Evolutionary conservation across 2,888 invertebrate genomes (phyloP).

Genomic region (Monochamus alternatus): DNA sequence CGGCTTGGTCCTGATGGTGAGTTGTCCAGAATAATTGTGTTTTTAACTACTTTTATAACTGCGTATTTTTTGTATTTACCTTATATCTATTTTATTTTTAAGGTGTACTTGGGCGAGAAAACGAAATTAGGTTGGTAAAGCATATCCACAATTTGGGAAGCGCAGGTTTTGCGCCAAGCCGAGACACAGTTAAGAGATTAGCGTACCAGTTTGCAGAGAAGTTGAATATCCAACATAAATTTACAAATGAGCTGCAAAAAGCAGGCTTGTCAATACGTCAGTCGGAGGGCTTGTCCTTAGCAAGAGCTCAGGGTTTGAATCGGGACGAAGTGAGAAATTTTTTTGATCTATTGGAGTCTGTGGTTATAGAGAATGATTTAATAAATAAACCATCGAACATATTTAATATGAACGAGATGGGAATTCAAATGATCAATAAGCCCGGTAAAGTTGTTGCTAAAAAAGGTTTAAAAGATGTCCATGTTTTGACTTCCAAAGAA

Average conservation of each 20-base stretch:
- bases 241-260: too few relatives aligned
- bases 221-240: neutral
- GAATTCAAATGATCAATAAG: conserved; percentile 47
- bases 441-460: conserved; percentile 43
- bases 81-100: too few relatives aligned
- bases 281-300: neutral
- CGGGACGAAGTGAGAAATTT: conserved; percentile 28
- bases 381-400: conserved; percentile 39
- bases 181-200: conserved; percentile 14
- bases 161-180: conserved; percentile 30
- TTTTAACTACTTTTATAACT: too few relatives aligned
- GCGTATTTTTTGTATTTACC: too few relatives aligned
- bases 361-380: conserved; percentile 35
- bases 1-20: too few relatives aligned
- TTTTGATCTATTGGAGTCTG: conserved; percentile 26
- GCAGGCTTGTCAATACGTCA: too few relatives aligned
- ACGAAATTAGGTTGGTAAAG: conserved; percentile 33
- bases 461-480: conserved; percentile 43
- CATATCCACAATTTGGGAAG: conserved; percentile 29
- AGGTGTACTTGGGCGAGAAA: neutral
- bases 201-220: conserved; percentile 38
- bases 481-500: conserved; percentile 41
- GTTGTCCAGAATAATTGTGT: too few relatives aligned
- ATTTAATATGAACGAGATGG: conserved; percentile 48
- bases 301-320: conserved; percentile 34